A percentile compares a stretch with the other conserved stretches of the same genome.
phyloP scores from a whole-genome alignment of 2,797 vertebrate species.

The Melanotaenia trifasciata region DNA sequence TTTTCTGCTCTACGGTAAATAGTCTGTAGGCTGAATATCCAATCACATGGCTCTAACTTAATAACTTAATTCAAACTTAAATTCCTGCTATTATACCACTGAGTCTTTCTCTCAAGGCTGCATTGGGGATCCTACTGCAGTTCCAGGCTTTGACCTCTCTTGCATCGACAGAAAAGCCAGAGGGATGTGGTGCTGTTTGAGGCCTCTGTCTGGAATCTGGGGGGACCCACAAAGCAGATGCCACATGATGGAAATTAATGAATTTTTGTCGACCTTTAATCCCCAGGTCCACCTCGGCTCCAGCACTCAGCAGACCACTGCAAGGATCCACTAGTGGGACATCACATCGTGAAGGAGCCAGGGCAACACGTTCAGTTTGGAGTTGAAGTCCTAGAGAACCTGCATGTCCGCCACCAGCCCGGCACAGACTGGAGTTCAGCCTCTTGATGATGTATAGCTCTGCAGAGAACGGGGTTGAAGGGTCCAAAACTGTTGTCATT shows the following conservation, averaged over 20 bases:
- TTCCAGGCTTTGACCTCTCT: conserved; percentile 73
- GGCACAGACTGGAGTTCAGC: conserved; percentile 35
- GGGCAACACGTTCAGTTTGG: conserved; percentile 14
- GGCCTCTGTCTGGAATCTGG: conserved; percentile 44
- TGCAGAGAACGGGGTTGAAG: conserved; percentile 29
- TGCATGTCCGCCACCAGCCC: not conserved
- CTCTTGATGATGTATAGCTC: conserved; percentile 42
- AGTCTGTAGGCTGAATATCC: not conserved
- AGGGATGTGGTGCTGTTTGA: conserved; percentile 46
- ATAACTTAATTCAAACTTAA: not conserved
- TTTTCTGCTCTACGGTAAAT: no score
- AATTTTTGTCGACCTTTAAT: conserved; percentile 62
- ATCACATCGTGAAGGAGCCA: conserved; percentile 72
- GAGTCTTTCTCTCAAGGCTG: conserved; percentile 66
- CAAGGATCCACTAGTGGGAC: conserved; percentile 71
- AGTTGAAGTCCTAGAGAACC: conserved; percentile 1
- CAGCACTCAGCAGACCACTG: conserved; percentile 77
- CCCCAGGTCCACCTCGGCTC: conserved; percentile 68
- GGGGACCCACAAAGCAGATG: conserved; percentile 60
- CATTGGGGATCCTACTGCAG: conserved; percentile 72
- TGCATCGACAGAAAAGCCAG: conserved; percentile 41
- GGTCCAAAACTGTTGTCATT: conserved; percentile 41
- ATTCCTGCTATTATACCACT: conserved; percentile 68
- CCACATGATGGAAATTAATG: conserved; percentile 54
- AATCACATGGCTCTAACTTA: not conserved